A percentile compares a stretch with the other conserved stretches of the same genome.
These are phyloP conservation scores for Pangasianodon gigas DNA, from an alignment of 2,113 vertebrate genomes.

Conservation along the genomic window DNA sequence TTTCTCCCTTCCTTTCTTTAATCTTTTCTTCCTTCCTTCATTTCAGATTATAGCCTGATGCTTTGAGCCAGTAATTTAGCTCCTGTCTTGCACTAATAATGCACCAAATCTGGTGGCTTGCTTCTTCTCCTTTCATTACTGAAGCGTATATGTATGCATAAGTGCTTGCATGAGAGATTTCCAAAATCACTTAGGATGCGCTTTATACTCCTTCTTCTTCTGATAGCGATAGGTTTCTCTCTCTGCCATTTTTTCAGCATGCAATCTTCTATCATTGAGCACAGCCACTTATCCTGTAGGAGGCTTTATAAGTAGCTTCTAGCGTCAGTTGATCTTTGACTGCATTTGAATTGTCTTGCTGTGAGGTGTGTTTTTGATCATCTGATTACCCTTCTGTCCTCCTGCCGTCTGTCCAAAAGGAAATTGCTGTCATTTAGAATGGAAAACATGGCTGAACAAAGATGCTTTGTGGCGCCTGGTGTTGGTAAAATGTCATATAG, in stretches of 20 bases:
- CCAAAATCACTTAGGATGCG: background rate
- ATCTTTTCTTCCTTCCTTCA: background rate
- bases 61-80: background rate
- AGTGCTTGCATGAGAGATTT: slow-evolving; percentile 14
- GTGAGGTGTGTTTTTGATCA: background rate
- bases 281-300: slow-evolving; percentile 20
- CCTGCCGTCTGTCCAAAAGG: background rate
- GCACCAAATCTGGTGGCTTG: background rate
- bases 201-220: slow-evolving; percentile 8
- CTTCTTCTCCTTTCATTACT: background rate
- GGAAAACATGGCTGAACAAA: background rate
- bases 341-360: background rate
- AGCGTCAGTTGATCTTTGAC: slow-evolving; percentile 20
- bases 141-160: background rate
- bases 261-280: background rate
- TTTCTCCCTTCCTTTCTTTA: background rate
- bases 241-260: background rate
- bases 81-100: background rate
- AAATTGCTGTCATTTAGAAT: slow-evolving; percentile 17
- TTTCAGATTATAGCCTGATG: background rate
- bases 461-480: background rate
- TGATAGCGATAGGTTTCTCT: background rate
- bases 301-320: background rate
- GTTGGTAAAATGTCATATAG: background rate
- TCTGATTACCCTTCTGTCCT: slow-evolving; percentile 4